A percentile compares a stretch with the other conserved stretches of the same genome.
phyloP scores from a whole-genome alignment of 2,113 vertebrate genomes.

The Lasiurus cinereus region DNA sequence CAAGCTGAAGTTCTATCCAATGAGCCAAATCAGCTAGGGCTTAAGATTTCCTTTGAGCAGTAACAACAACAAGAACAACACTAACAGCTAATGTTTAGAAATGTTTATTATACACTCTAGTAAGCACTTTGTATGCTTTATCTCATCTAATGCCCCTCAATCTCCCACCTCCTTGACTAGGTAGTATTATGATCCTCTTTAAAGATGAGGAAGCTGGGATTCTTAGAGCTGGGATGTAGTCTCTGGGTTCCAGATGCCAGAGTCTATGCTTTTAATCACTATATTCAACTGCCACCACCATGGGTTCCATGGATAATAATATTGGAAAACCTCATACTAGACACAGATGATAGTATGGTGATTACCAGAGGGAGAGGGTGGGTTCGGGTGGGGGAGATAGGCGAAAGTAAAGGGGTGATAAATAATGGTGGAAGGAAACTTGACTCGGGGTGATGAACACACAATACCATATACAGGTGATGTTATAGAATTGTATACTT shows the following conservation, averaged over 20 bases:
- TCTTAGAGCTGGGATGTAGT: background rate
- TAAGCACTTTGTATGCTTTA: background rate
- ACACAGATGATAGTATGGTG: background rate
- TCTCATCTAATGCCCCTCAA: background rate
- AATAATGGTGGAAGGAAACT: background rate
- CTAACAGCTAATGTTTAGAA: background rate
- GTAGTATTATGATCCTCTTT: background rate
- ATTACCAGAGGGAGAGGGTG: background rate
- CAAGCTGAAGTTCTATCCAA: no score
- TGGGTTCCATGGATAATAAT: background rate
- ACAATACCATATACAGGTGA: background rate
- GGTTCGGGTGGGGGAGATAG: background rate
- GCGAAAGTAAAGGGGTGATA: background rate
- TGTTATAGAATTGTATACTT: background rate
- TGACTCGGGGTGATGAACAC: background rate
- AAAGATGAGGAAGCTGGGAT: background rate
- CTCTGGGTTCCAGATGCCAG: background rate
- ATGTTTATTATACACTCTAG: background rate
- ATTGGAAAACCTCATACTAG: background rate
- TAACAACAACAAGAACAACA: background rate
- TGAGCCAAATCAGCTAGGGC: background rate
- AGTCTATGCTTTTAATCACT: background rate
- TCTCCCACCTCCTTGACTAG: background rate
- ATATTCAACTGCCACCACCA: background rate
- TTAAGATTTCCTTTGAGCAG: background rate